Evolutionary conservation across 2,797 vertebrate genomes (phyloP).

Genomic region (Pelochelys cantorii): DNA sequence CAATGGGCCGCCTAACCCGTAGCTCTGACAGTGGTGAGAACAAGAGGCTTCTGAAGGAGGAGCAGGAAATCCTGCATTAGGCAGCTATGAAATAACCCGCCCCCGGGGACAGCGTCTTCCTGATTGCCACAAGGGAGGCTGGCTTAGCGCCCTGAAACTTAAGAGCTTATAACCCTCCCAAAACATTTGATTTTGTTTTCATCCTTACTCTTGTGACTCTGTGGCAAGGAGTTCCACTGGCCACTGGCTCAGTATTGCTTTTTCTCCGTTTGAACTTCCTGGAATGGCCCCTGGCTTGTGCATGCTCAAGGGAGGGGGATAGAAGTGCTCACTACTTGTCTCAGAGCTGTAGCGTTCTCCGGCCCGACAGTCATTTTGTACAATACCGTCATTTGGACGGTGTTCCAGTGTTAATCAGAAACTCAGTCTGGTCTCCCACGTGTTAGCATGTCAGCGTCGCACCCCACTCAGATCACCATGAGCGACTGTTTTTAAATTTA

Average conservation of each 20-base stretch:
- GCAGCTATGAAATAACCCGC: neutral
- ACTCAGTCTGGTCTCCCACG: slow-evolving; percentile 47
- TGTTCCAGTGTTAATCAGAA: neutral
- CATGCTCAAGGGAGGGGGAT: neutral
- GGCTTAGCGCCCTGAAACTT: neutral
- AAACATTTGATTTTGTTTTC: neutral
- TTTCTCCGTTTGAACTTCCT: neutral
- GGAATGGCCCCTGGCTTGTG: neutral
- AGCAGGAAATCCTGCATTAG: neutral
- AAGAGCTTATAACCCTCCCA: neutral
- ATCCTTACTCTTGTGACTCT: neutral
- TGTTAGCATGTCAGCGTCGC: slow-evolving; percentile 52
- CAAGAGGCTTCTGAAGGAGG: neutral
- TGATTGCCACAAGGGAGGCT: neutral
- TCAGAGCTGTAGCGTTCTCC: neutral
- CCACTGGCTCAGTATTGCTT: neutral
- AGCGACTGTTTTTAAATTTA: slow-evolving; percentile 70
- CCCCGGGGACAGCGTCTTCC: neutral
- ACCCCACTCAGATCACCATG: slow-evolving; percentile 27
- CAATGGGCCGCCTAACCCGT: neutral
- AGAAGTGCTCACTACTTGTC: neutral
- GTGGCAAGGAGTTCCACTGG: neutral
- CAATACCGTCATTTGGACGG: neutral
- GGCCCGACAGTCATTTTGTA: neutral
- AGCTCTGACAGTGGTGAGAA: neutral